Conservation (phyloP, 1,140 invertebrate genomes). For the Apis cerana region DNA sequence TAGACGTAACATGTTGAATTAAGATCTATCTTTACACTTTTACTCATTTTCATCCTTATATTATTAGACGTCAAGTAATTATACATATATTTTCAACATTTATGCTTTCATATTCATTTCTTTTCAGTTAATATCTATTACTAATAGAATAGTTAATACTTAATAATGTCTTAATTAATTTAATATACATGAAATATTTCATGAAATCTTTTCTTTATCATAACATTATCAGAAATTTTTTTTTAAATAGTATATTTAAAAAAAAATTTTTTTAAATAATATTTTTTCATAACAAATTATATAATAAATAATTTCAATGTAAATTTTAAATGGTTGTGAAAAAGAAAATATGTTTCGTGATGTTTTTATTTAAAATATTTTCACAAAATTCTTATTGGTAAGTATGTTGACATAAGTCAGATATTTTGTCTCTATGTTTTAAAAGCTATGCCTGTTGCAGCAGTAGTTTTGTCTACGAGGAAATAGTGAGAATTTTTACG, state of each 20-base stretch:
- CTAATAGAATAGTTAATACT: no score
- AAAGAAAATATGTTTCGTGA: background rate
- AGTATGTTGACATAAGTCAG: background rate
- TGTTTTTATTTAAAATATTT: background rate
- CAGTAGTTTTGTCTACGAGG: background rate
- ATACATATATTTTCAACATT: background rate
- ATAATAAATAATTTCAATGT: background rate
- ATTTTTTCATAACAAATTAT: background rate
- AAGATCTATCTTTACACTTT: slow-evolving; percentile 27
- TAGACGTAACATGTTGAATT: background rate
- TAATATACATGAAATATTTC: background rate
- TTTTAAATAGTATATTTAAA: background rate
- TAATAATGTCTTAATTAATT: background rate
- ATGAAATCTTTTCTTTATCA: background rate
- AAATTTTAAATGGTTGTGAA: background rate
- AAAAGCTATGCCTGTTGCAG: slow-evolving; percentile 28
- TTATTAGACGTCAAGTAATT: no score
- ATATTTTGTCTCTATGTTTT: background rate
- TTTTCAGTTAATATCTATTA: background rate
- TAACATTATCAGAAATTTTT: background rate
- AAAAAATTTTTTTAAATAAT: background rate
- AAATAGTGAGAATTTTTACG: slow-evolving; percentile 22
- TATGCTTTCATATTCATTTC: background rate
- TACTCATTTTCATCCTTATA: background rate
- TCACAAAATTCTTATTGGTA: background rate